Evolutionary conservation across 2,113 vertebrate species (phyloP).

Genomic region (Acinonyx jubatus): DNA sequence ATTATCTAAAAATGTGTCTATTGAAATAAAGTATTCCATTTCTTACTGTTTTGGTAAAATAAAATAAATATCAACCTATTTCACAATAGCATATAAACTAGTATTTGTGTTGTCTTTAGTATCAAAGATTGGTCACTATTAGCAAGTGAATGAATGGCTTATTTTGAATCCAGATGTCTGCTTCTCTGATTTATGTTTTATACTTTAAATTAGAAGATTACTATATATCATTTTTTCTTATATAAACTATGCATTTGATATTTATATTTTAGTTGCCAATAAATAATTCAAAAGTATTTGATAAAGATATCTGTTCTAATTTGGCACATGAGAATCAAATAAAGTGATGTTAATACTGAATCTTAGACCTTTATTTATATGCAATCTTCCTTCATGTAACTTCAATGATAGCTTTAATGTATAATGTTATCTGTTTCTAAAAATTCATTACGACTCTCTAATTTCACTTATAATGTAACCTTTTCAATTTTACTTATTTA

Average conservation of each 20-base stretch:
- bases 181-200: background rate
- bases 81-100: background rate
- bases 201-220: conserved; percentile 29
- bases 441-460: background rate
- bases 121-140: background rate
- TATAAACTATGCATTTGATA: conserved; percentile 40
- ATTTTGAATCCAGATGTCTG: background rate
- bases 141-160: background rate
- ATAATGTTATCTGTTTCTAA: background rate
- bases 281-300: conserved; percentile 64
- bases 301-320: conserved; percentile 51
- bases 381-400: background rate
- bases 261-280: conserved; percentile 62
- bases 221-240: background rate
- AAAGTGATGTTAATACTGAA: background rate
- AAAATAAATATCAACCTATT: background rate
- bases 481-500: background rate
- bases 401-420: conserved; percentile 16
- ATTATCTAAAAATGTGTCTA: background rate
- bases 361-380: background rate
- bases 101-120: background rate
- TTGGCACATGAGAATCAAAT: background rate
- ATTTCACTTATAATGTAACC: background rate
- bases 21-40: background rate
- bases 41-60: background rate